Evolutionary conservation across 2,888 invertebrate genomes (phyloP).

Genomic region (Neoitamus cyanurus): DNA sequence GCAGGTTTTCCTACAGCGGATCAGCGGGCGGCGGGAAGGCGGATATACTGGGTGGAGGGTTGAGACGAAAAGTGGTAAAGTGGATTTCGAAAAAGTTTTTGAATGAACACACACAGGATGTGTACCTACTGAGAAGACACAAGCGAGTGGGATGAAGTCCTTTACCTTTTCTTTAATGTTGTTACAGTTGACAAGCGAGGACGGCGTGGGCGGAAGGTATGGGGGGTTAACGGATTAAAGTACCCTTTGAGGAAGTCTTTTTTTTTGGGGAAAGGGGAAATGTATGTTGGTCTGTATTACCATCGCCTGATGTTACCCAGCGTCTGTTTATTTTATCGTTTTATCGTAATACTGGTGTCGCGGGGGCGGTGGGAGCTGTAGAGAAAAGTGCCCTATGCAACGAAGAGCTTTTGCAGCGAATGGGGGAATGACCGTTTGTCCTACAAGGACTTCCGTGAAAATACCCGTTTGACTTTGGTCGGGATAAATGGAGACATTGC

Average conservation of each 20-base stretch:
- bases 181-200: not conserved
- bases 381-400: not conserved
- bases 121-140: not conserved
- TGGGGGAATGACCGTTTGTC: conserved; percentile 4
- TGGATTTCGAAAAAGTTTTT: not conserved
- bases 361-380: not conserved
- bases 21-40: not conserved
- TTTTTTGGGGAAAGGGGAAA: not conserved
- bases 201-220: not conserved
- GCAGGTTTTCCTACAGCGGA: not conserved
- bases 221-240: not conserved
- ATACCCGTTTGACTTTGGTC: not conserved
- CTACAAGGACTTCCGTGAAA: conserved; percentile 4
- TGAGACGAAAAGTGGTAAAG: not conserved
- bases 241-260: not conserved
- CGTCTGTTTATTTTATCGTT: not conserved
- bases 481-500: not conserved
- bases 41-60: not conserved
- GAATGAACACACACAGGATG: not conserved
- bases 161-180: not conserved
- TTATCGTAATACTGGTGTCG: not conserved
- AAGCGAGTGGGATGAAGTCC: not conserved
- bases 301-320: not conserved
- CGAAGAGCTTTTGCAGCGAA: not conserved
- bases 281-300: not conserved